Evolutionary conservation across 2,113 vertebrate species (phyloP).

Genomic region (Pseudopodoces humilis): DNA sequence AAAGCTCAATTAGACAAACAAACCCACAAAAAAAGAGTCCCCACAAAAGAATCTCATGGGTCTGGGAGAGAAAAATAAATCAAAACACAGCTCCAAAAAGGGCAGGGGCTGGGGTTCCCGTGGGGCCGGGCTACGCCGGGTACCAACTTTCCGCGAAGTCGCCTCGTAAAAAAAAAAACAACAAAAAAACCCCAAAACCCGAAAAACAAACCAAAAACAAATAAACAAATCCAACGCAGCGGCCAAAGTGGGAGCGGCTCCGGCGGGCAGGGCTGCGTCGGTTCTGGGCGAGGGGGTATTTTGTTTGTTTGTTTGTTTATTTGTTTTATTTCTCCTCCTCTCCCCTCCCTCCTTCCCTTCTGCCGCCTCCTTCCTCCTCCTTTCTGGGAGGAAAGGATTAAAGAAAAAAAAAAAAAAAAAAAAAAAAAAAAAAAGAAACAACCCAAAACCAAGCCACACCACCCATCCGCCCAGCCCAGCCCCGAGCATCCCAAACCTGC

Average conservation of each 20-base stretch:
- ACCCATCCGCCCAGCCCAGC: background rate
- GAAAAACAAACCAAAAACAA: background rate
- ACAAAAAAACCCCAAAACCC: too few relatives aligned
- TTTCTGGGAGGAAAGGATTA: background rate
- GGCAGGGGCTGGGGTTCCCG: too few relatives aligned
- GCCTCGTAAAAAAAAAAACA: background rate
- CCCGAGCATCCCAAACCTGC: conserved; percentile 42
- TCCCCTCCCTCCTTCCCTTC: background rate
- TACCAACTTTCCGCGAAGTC: background rate
- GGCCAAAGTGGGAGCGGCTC: background rate
- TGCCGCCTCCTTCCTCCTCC: background rate
- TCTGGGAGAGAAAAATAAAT: too few relatives aligned
- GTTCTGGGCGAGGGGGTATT: background rate
- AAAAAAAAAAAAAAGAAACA: too few relatives aligned
- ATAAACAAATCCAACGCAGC: background rate
- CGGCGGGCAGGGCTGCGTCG: background rate
- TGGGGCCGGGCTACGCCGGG: background rate
- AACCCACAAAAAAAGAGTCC: background rate
- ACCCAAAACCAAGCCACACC: background rate
- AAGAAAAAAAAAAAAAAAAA: too few relatives aligned
- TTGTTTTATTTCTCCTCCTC: background rate
- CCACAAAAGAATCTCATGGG: background rate
- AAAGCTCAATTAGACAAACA: background rate
- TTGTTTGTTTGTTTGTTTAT: background rate
- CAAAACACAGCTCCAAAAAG: background rate